phyloP scores from a whole-genome alignment of 2,797 vertebrate genomes.

The Aphelocoma californica region DNA sequence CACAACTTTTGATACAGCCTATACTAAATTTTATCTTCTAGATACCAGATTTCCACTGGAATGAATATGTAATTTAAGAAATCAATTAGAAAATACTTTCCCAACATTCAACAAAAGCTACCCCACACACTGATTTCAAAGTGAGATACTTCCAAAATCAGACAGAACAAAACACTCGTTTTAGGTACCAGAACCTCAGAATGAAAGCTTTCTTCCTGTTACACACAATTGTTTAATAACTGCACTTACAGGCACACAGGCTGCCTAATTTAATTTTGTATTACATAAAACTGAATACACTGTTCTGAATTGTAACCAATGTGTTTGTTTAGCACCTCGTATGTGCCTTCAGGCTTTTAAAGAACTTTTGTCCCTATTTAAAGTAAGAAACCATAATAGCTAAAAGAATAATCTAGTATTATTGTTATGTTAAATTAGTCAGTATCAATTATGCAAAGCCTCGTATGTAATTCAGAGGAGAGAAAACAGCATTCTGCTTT shows the following conservation, averaged over 20 bases:
- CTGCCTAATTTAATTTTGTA: neutral
- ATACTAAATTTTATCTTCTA: neutral
- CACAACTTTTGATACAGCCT: neutral
- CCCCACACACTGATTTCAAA: neutral
- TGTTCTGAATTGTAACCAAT: neutral
- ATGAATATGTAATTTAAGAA: neutral
- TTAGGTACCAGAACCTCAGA: neutral
- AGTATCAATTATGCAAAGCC: neutral
- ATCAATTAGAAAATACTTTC: neutral
- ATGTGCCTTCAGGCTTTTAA: neutral
- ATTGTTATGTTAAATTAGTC: neutral
- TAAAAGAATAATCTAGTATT: neutral
- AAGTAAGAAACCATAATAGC: neutral
- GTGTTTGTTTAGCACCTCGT: neutral
- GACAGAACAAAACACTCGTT: neutral
- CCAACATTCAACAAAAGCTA: neutral
- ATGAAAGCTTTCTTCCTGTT: neutral
- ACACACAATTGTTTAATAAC: neutral
- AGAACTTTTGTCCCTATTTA: neutral
- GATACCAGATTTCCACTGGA: neutral
- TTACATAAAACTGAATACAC: neutral
- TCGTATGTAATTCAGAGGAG: neutral
- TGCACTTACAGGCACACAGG: neutral
- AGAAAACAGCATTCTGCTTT: neutral
- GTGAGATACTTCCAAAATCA: neutral